Base-by-base conservation (phyloP, 2,888 invertebrate genomes). In the Protula sp. region DNA sequence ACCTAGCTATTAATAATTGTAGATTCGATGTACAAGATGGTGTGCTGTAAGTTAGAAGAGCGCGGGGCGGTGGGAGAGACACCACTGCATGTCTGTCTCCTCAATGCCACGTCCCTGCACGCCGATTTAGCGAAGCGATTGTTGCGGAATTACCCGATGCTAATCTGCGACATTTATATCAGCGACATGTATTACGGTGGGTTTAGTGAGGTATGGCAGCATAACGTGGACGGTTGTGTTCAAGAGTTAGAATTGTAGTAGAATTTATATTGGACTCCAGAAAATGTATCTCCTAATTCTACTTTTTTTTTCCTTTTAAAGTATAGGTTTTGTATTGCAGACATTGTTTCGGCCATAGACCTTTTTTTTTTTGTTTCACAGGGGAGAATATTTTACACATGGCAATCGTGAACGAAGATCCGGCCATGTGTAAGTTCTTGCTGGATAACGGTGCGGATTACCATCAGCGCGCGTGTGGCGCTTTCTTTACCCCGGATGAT, bases 351-450 rank as follows among this genome's bases (percentile, higher is more conserved):
- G n/a, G n/a, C n/a, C n/a, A n/a, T n/a, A n/a, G n/a, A n/a, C n/a
- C n/a, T n/a, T n/a, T n/a, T n/a, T n/a, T n/a, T 38, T 14, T 38
- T 38, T 38, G 9, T 38, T 38, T 38, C 19, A 63, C 57, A 92
- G 83, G 95, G 1, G 97, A 97, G 80, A 94, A 90, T 76, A 92
- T 92, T 0, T 85, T 99, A 1, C 99, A 99, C 77, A 94, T 98
- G 80, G 95, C 97, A 2, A 95, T 98, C 69, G 95, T 97, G 0
- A 99, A 98, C 81, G 98, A 99, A 79, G 98, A 99, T 78, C 94
- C 94, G 0, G 89, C 92, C 0, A 94, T 97, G 93, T 97, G 97
- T 3, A 95, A 94, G 82, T 95, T 89, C 78, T 84, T 99, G 2
- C 82, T 99, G 54, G 92, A 94, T 5, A 88, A 91, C 27, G 92